Evolutionary conservation across 2,113 vertebrate genomes (phyloP), one percentile per base, ranked within the genome.

Genomic region (Pyrgilauda ruficollis): DNA sequence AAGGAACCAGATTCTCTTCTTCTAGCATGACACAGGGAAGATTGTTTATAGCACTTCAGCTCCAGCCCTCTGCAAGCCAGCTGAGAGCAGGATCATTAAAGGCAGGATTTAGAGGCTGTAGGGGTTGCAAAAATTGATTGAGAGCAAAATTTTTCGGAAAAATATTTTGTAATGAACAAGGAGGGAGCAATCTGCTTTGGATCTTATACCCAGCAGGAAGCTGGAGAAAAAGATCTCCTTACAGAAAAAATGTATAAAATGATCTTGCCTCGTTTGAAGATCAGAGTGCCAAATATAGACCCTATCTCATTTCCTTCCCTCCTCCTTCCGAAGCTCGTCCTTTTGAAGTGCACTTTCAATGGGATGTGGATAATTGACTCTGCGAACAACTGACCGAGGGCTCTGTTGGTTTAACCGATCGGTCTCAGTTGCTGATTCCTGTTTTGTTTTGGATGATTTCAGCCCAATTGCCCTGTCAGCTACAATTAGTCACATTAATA

Each of bases 371-470:
- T 96, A 97, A 96, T 96, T 93, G 91, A 94, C 92, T 90, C 87
- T 47, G 23, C 11, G 56, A 96, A 61, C 89, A 73, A 76, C 82
- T 26, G 39, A 62, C 85, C 3, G 3, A 91, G 87, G 58, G 63
- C 91, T 95, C 89, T 96, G 93, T 67, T 91, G 94, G 55, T 96
- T 96, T 93, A 91, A 93, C 90, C 9, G 3, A 88, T 91, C 66
- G 43, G 78, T 91, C 82, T 95, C 95, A 77, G 63, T 90, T 87
- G 78, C 95, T 80, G 93, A 94, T 91, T 95, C 85, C 87, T 88
- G 87, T 93, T 96, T 94, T 95, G 90, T 88, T 95, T 96, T 95
- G 93, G 89, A 93, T 97, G 93, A 95, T 95, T 96, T 97, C 95
- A 95, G 91, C 81, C 87, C 96, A 88, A 86, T 94, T 96, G 81